These are phyloP conservation scores for Stichodactyla helianthus DNA, from an alignment of 64 coral and sea anemone genomes.

Conservation along the genomic window DNA sequence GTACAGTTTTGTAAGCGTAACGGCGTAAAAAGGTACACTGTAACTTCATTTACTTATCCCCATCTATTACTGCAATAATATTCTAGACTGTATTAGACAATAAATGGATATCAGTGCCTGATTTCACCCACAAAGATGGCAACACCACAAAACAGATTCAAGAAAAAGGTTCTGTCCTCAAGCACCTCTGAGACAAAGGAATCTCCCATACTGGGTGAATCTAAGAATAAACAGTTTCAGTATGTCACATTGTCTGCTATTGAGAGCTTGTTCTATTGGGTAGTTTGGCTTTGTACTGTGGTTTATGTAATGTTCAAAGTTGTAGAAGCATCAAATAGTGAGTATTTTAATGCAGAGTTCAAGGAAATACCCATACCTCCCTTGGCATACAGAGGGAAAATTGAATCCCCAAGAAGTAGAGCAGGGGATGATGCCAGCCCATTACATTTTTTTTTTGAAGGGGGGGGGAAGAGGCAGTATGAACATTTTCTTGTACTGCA, in stretches of 20 bases:
- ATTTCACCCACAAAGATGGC: not conserved
- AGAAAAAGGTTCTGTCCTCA: not conserved
- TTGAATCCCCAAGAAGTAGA: no score
- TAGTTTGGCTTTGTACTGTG: conserved; percentile 42
- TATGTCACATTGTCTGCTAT: conserved; percentile 42
- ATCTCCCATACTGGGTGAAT: not conserved
- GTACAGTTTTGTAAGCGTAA: not conserved
- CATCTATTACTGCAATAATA: not conserved
- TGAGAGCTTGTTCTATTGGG: conserved; percentile 60
- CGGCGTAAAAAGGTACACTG: no score
- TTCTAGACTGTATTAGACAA: not conserved
- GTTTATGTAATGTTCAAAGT: conserved; percentile 54
- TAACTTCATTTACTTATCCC: not conserved
- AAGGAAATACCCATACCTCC: not conserved
- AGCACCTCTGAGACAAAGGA: not conserved
- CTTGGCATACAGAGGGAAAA: not conserved
- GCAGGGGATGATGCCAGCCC: no score
- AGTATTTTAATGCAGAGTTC: not conserved
- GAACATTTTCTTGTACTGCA: no score
- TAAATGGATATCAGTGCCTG: not conserved
- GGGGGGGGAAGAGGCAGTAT: no score
- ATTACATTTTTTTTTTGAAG: no score
- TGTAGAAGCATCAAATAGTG: conserved; percentile 56
- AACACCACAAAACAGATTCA: not conserved
- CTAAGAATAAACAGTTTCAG: not conserved